Base-by-base conservation (phyloP, 2,797 vertebrate species). In the Buphagus erythrorhynchus region DNA sequence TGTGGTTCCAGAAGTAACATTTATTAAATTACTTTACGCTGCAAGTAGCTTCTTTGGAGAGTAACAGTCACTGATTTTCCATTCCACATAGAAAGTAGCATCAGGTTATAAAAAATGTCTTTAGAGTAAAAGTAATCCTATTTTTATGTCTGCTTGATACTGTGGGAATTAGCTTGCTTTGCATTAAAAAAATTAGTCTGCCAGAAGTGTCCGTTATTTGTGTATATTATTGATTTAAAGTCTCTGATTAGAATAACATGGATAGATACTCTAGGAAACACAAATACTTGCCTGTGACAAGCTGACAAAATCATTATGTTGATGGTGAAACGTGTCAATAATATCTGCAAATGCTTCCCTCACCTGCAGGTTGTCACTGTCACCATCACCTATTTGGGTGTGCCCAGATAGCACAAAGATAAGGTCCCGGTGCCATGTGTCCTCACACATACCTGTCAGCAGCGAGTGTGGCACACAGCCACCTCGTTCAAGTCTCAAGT, bases 391-490 rank as follows among this genome's bases (percentile, higher is more conserved):
- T 31, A 2, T 13, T 6, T 4, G 40, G 24, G 10, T 49, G 69
- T 62, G 49, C 57, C n/a, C 46, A 43, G 58, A 65, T 12, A 22
- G 28, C 5, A 1, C 2, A 6, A 21, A 54, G 36, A 5, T 2
- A 13, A 67, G 10, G n/a, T n/a, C 7, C 35, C 0, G 0, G 13
- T n/a, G 25, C 9, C n/a, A 5, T 3, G 3, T 3, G 36, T 31
- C 28, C 40, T 78, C 61, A 46, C 61, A 16, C 33, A 13, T 6
- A 2, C 49, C 82, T 88, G 75, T 75, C 58, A 68, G 72, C 61
- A 62, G 12, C 2, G 40, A 79, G 21, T 1, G 26, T 49, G 80
- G 35, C 45, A 31, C 38, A 5, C n/a, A 6, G 36, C 21, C 52
- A 16, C 54, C n/a, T 49, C 24, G 1, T 48, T 87, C 63, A 59